Conservation (phyloP, 2,888 invertebrate genomes). For the Sphaeridia pumilis region DNA sequence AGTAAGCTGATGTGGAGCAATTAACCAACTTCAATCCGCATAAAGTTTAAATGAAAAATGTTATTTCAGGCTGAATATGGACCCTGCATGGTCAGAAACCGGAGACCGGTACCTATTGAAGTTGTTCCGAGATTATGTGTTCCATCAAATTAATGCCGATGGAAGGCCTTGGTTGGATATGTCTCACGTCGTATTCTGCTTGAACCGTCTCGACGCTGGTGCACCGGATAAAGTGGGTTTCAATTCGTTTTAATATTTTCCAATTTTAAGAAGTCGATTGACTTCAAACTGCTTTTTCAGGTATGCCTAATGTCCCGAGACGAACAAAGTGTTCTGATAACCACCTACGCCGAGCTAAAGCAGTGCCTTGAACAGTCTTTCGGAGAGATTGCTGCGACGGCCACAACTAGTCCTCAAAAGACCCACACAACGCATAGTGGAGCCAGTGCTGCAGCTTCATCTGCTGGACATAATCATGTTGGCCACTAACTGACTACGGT, state of each 20-base stretch:
- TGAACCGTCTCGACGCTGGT: conserved; percentile 84
- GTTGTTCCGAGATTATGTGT: conserved; percentile 91
- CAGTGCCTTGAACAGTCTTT: conserved; percentile 89
- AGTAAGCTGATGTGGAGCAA: conserved; percentile 58
- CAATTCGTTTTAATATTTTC: neutral
- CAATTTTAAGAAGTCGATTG: too few species aligned
- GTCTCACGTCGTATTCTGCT: conserved; percentile 83
- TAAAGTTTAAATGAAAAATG: neutral
- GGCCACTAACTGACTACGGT: too few species aligned
- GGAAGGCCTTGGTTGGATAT: conserved; percentile 93
- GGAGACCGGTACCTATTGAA: conserved; percentile 97
- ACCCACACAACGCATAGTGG: neutral
- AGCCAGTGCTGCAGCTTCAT: neutral
- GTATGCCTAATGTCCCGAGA: conserved; percentile 92
- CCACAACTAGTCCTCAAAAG: conserved; percentile 14
- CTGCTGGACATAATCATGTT: too few species aligned
- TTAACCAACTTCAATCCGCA: neutral
- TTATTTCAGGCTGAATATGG: conserved; percentile 67
- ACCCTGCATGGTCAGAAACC: conserved; percentile 93
- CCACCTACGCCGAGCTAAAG: conserved; percentile 88
- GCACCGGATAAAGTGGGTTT: conserved; percentile 58
- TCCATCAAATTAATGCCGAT: conserved; percentile 87
- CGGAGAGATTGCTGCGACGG: conserved; percentile 55
- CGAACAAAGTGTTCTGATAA: conserved; percentile 90
- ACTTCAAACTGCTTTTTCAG: conserved; percentile 42